Evolutionary conservation across 2,888 invertebrate species (phyloP).

Genomic region (Drosophila flavopinicola): DNA sequence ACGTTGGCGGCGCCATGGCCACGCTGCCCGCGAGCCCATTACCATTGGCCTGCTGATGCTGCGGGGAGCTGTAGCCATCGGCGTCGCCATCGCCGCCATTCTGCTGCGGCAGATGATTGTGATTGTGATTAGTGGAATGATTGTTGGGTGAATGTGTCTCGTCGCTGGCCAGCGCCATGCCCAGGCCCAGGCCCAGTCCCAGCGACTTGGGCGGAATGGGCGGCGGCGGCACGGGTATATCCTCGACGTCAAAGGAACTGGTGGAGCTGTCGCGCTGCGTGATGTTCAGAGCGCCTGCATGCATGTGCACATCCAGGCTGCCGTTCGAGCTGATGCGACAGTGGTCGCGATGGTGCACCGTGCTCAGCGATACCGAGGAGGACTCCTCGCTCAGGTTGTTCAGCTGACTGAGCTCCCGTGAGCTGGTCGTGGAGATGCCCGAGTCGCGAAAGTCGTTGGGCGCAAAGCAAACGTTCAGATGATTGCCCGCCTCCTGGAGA

Average conservation of each 20-base stretch:
- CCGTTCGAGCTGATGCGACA: conserved; percentile 78
- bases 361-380: conserved; percentile 70
- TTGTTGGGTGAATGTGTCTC: conserved; percentile 66
- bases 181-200: conserved; percentile 61
- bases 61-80: conserved; percentile 75
- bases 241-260: conserved; percentile 82
- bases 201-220: conserved; percentile 84
- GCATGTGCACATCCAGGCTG: conserved; percentile 62
- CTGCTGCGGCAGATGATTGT: conserved; percentile 52
- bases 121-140: conserved; percentile 72
- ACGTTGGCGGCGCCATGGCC: conserved; percentile 12
- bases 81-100: conserved; percentile 67
- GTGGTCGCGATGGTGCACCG: conserved; percentile 80
- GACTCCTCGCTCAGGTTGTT: conserved; percentile 82
- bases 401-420: conserved; percentile 81
- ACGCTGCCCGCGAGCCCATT: conserved; percentile 22
- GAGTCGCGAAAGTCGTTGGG: conserved; percentile 84
- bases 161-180: conserved; percentile 24
- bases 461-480: conserved; percentile 77
- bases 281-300: conserved; percentile 66
- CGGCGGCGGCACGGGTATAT: conserved; percentile 83
- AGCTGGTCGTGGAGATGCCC: conserved; percentile 84
- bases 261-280: conserved; percentile 79
- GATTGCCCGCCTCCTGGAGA: conserved; percentile 71
- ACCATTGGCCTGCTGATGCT: conserved; percentile 58